Evolutionary conservation across 2,113 vertebrate species (phyloP), one percentile per base, ranked within the genome.

Genomic region (Megalops atlanticus): DNA sequence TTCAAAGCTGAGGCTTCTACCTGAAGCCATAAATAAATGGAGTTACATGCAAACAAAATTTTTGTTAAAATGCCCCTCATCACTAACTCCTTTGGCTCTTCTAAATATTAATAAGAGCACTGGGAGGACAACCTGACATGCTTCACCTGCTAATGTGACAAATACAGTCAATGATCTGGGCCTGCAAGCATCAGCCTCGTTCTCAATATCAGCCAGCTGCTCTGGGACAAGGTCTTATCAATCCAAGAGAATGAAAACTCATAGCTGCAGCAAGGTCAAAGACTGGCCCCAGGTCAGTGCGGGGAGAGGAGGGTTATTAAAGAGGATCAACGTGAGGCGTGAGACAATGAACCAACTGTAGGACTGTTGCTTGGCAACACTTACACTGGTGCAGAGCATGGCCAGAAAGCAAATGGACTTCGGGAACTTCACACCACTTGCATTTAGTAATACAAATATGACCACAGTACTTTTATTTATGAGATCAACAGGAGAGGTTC

Each of bases 281-380:
- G 64, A 40, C 14, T 21, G 47, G 16, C 45, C 82, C 36, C 80
- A 80, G 47, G 80, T 87, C 54, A 81, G 43, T n/a, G 41, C 81
- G 72, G 24, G 74, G 45, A 35, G 24, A 52, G 43, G 36, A 24
- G 3, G 36, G 7, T 45, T 45, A 76, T 58, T 80, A 80, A 83
- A 12, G 14, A 41, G 68, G 76, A 79, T 76, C 76, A 81, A 83
- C 43, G 18, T 76, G 71, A 69, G 41, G 47, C 3, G 45, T 35
- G 54, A 82, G 78, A 85, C 81, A 85, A 78, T 78, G 76, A 68
- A 78, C 77, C 24, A 15, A 80, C 80, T 84, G 33, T 84, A 70
- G 71, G 10, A 52, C 78, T 80, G 82, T 85, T 87, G 84, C 85
- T 45, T 27, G 36, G 88, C 81, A 88, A 85, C 81, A 58, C 69